Evolutionary conservation across 2,888 invertebrate genomes (phyloP).

Genomic region (Notocelia uddmanniana): DNA sequence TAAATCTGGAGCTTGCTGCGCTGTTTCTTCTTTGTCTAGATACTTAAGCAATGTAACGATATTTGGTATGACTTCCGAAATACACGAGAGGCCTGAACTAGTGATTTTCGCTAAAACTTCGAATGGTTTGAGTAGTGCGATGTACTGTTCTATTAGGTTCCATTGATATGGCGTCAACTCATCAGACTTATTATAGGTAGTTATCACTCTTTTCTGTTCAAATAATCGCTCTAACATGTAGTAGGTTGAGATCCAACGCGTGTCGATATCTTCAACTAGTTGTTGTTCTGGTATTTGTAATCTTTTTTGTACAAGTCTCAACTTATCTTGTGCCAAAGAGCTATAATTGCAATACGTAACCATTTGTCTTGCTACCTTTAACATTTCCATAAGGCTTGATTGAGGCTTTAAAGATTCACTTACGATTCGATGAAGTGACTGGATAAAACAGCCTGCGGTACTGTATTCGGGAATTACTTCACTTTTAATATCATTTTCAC

Average conservation of each 20-base stretch:
- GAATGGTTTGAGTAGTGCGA: slow-evolving; percentile 52
- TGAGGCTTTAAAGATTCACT: slow-evolving; percentile 53
- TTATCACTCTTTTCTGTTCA: slow-evolving; percentile 52
- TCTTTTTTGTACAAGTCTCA: slow-evolving; percentile 50
- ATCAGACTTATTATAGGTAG: slow-evolving; percentile 47
- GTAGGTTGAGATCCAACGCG: slow-evolving; percentile 53
- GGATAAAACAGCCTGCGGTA: slow-evolving; percentile 56
- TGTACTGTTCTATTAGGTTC: slow-evolving; percentile 52
- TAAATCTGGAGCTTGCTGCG: slow-evolving; percentile 40
- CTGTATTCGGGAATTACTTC: slow-evolving; percentile 51
- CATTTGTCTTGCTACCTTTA: slow-evolving; percentile 53
- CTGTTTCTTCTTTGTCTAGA: slow-evolving; percentile 45
- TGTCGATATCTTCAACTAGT: slow-evolving; percentile 52
- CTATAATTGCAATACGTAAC: slow-evolving; percentile 57
- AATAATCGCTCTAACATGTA: slow-evolving; percentile 50
- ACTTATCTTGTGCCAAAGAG: slow-evolving; percentile 50
- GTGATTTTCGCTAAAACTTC: slow-evolving; percentile 55
- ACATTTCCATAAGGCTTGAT: slow-evolving; percentile 50
- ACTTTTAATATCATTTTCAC: slow-evolving; percentile 56
- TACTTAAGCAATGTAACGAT: slow-evolving; percentile 47
- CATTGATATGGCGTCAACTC: slow-evolving; percentile 50
- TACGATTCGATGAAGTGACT: slow-evolving; percentile 53
- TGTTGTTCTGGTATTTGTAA: slow-evolving; percentile 48
- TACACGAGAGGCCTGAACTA: too few species aligned
- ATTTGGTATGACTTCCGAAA: slow-evolving; percentile 52